phyloP scores from a whole-genome alignment of 2,888 invertebrate genomes.

The Mimas tiliae region DNA sequence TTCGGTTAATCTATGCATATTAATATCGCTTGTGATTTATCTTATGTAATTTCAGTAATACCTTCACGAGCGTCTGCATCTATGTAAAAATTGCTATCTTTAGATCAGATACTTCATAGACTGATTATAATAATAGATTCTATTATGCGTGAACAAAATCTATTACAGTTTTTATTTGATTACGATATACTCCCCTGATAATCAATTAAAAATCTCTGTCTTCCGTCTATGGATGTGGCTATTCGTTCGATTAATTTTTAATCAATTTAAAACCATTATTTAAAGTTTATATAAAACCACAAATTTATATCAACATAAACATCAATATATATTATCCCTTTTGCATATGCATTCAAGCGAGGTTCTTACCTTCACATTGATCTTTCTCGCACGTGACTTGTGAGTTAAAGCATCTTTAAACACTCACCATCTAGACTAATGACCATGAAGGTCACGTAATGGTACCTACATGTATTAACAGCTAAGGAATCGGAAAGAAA shows the following conservation, averaged over 20 bases:
- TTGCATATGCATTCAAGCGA: conserved; percentile 5
- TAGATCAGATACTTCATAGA: too few relatives aligned
- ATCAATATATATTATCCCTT: background rate
- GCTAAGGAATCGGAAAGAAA: background rate
- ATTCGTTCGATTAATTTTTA: too few relatives aligned
- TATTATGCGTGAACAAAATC: too few relatives aligned
- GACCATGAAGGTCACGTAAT: background rate
- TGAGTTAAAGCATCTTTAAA: background rate
- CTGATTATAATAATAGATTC: too few relatives aligned
- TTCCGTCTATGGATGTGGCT: too few relatives aligned
- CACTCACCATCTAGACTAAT: conserved; percentile 8
- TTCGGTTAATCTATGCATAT: background rate
- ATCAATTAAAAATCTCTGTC: too few relatives aligned
- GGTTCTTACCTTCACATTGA: conserved; percentile 20
- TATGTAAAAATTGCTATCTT: too few relatives aligned
- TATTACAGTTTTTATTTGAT: too few relatives aligned
- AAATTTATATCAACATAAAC: background rate
- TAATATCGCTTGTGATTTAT: background rate
- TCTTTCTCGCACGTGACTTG: conserved; percentile 23
- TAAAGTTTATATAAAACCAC: too few relatives aligned
- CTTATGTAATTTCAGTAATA: background rate
- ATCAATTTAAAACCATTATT: too few relatives aligned
- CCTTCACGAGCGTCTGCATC: too few relatives aligned
- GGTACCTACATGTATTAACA: background rate
- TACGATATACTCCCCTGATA: too few relatives aligned